These are phyloP conservation scores for Oreochromis spilurus DNA, from an alignment of 2,113 vertebrate species.

Conservation along the genomic window DNA sequence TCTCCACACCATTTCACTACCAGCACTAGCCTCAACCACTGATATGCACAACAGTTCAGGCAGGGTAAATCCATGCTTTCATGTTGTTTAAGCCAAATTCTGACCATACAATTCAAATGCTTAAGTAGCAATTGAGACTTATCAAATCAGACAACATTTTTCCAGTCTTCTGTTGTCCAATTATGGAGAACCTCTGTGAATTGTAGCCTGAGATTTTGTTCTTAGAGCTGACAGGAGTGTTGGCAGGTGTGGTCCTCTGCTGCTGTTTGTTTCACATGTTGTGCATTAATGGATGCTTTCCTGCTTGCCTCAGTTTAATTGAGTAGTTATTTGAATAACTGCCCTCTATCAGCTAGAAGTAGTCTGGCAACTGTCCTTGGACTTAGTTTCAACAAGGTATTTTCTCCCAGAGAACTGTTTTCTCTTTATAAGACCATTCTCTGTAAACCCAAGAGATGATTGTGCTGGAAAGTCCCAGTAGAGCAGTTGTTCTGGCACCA, in stretches of 20 bases:
- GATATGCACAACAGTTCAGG: not conserved
- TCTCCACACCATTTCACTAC: not conserved
- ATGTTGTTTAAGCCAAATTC: too few relatives aligned
- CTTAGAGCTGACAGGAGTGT: not conserved
- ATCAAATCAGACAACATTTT: not conserved
- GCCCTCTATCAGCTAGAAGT: not conserved
- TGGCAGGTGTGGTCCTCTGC: not conserved
- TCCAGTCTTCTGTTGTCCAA: not conserved
- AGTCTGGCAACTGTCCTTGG: not conserved
- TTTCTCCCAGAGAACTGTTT: not conserved
- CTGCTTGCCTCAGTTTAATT: not conserved
- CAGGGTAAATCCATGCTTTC: not conserved
- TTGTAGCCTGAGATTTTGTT: not conserved
- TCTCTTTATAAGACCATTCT: not conserved
- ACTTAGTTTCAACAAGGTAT: not conserved
- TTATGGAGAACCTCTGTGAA: not conserved
- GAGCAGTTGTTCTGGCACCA: accelerated
- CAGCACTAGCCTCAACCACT: not conserved
- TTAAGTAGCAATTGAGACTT: not conserved
- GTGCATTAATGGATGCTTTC: not conserved
- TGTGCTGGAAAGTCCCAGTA: not conserved
- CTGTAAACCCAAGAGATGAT: not conserved
- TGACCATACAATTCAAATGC: too few relatives aligned
- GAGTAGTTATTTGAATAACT: not conserved
- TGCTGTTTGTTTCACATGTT: not conserved